A percentile compares a stretch with the other conserved stretches of the same genome.
phyloP scores from a whole-genome alignment of 2,888 invertebrate species.

The Oxystoma pomonae region DNA sequence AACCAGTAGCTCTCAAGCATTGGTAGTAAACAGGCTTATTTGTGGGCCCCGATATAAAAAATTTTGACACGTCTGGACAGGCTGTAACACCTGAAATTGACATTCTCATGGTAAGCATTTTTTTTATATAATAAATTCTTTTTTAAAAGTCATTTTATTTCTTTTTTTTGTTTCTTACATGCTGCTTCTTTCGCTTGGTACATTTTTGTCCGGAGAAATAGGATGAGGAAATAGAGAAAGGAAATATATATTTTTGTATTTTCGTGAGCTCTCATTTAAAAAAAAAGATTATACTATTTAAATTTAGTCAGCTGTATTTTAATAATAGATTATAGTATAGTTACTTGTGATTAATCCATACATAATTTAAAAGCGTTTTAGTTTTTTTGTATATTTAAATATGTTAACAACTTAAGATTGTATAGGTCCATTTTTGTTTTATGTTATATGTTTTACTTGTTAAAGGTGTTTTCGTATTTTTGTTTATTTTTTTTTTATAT shows the following conservation, averaged over 20 bases:
- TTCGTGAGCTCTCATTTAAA: not conserved
- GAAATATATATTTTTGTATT: not conserved
- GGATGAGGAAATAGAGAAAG: too few relatives aligned
- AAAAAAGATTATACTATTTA: too few relatives aligned
- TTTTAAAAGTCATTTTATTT: not conserved
- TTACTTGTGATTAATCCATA: not conserved
- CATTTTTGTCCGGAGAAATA: too few relatives aligned
- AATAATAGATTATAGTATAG: too few relatives aligned
- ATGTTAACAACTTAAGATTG: too few relatives aligned
- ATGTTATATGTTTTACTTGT: too few relatives aligned
- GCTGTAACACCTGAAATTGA: not conserved
- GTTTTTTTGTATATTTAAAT: too few relatives aligned
- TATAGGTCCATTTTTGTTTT: too few relatives aligned
- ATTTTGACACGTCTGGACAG: not conserved
- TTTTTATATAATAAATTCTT: not conserved
- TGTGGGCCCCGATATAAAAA: not conserved
- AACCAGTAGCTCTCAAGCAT: not conserved
- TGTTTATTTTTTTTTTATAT: too few relatives aligned
- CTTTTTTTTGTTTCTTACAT: not conserved
- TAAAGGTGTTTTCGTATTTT: too few relatives aligned
- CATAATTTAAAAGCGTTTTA: not conserved
- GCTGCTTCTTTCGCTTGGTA: not conserved
- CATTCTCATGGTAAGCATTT: not conserved
- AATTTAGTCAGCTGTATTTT: too few relatives aligned
- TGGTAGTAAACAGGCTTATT: not conserved